Percentiles rank a stretch among this genome's conserved stretches.
Conservation (phyloP, 2,888 invertebrate genomes). For the Ceramica pisi region DNA sequence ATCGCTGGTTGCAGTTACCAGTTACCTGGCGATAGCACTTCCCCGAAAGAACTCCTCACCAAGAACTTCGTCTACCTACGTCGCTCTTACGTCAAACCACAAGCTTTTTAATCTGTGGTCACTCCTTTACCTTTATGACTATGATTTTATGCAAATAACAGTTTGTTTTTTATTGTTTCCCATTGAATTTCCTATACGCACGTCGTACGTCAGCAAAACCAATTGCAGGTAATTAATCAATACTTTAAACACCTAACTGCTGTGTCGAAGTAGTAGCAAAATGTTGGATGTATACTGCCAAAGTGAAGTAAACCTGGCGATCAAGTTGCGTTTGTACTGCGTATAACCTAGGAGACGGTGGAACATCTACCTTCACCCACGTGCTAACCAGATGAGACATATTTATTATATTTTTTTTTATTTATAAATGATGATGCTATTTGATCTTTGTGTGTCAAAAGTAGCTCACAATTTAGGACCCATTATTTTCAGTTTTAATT, state of each 20-base stretch:
- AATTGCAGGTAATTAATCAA: conserved; percentile 16
- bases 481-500: too few relatives aligned
- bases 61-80: conserved; percentile 8
- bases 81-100: conserved; percentile 34
- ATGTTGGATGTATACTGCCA: too few relatives aligned
- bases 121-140: conserved; percentile 2
- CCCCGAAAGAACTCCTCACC: conserved; percentile 4
- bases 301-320: too few relatives aligned
- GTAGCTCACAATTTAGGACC: too few relatives aligned
- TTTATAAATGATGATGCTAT: too few relatives aligned
- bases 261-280: too few relatives aligned
- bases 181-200: conserved; percentile 29
- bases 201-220: conserved; percentile 17
- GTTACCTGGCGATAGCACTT: conserved; percentile 12
- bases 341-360: too few relatives aligned
- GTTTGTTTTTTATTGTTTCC: conserved; percentile 14
- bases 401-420: too few relatives aligned
- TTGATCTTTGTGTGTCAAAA: too few relatives aligned
- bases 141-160: not conserved
- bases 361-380: too few relatives aligned
- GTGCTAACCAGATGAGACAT: too few relatives aligned
- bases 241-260: not conserved
- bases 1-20: not conserved
- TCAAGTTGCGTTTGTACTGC: too few relatives aligned
- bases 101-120: conserved; percentile 28